Percentiles rank a stretch among this genome's conserved stretches.
Conservation (phyloP, 2,888 invertebrate species). For the Trilocha varians region DNA sequence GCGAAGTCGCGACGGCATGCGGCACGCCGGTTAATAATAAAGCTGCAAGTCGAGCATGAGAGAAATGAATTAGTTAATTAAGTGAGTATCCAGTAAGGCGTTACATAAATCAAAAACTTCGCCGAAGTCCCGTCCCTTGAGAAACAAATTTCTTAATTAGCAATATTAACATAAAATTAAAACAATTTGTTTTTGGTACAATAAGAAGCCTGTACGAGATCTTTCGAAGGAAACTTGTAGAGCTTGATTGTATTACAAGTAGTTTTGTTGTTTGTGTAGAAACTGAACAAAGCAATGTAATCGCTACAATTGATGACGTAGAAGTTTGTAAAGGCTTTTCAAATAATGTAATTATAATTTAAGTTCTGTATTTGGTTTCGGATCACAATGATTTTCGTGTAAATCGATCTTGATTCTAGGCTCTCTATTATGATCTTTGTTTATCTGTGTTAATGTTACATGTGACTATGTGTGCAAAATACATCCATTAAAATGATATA, state of each 20-base stretch:
- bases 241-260: neutral
- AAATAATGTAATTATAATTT: no score
- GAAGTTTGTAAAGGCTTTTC: no score
- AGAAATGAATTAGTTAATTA: neutral
- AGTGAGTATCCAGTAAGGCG: slow-evolving; percentile 15
- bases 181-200: slow-evolving; percentile 6
- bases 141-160: slow-evolving; percentile 7
- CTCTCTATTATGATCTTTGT: no score
- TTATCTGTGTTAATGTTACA: no score
- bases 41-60: neutral
- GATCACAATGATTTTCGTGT: no score
- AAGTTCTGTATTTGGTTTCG: no score
- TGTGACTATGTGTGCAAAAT: no score
- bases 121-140: neutral
- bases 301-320: neutral
- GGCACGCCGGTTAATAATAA: no score
- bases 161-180: slow-evolving; percentile 13
- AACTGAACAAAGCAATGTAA: no score
- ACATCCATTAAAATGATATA: no score
- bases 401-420: no score
- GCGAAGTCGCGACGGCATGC: no score
- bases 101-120: slow-evolving; percentile 1
- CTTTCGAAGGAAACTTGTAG: neutral
- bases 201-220: neutral
- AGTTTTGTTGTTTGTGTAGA: neutral